Conservation (phyloP, 2,113 vertebrate species). For the Hydrochoerus hydrochaeris region DNA sequence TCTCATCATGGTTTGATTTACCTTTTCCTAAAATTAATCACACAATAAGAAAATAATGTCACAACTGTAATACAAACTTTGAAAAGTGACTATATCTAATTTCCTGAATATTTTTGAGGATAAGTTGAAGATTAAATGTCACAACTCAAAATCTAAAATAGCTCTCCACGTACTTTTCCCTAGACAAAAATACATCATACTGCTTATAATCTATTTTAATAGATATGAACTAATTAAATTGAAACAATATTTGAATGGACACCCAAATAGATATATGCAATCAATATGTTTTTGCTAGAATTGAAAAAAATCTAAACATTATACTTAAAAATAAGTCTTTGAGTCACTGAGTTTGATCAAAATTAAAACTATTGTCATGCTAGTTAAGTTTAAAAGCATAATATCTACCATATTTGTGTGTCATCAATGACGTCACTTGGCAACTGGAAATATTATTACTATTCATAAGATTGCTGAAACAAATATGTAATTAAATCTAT, state of each 20-base stretch:
- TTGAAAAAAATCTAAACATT: not conserved
- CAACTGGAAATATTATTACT: not conserved
- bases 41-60: not conserved
- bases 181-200: not conserved
- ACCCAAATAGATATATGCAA: not conserved
- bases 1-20: not conserved
- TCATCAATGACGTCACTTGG: not conserved
- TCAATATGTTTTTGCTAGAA: not conserved
- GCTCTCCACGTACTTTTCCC: not conserved
- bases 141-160: not conserved
- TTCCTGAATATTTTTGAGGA: not conserved
- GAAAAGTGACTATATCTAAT: not conserved
- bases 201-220: not conserved
- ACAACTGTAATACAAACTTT: not conserved
- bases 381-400: not conserved
- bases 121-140: not conserved
- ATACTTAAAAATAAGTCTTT: not conserved
- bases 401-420: not conserved
- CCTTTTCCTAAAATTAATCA: not conserved
- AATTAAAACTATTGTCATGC: not conserved
- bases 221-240: not conserved
- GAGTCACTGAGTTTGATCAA: not conserved
- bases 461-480: not conserved
- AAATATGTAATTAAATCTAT: not conserved
- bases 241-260: not conserved